Percentiles rank a stretch among this genome's conserved stretches.
Evolutionary conservation across 2,888 invertebrate species (phyloP).

Genomic region (Trissolcus japonicus): DNA sequence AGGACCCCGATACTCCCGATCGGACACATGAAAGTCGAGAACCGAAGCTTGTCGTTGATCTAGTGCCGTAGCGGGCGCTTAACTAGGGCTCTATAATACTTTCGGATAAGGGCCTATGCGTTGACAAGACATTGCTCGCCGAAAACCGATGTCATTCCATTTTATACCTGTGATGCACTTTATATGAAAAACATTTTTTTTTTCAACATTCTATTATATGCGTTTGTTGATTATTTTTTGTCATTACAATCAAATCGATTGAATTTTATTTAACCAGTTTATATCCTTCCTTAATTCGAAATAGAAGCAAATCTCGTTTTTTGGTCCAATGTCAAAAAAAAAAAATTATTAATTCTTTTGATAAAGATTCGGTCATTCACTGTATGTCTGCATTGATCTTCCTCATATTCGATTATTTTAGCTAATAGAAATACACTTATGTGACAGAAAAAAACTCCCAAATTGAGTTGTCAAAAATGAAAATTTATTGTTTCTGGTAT

Average conservation of each 20-base stretch:
- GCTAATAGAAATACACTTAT: too few relatives aligned
- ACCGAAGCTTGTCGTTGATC: conserved; percentile 75
- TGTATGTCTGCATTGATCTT: neutral
- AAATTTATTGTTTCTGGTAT: conserved; percentile 16
- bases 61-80: conserved; percentile 71
- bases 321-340: too few relatives aligned
- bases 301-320: too few relatives aligned
- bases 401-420: too few relatives aligned
- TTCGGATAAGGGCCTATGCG: conserved; percentile 65
- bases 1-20: conserved; percentile 62
- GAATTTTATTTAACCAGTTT: too few relatives aligned
- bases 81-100: conserved; percentile 70
- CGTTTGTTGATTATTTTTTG: conserved; percentile 41
- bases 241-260: conserved; percentile 15
- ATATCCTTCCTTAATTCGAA: too few relatives aligned
- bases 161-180: conserved; percentile 63
- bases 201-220: neutral
- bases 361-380: neutral
- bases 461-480: conserved; percentile 12
- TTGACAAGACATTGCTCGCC: conserved; percentile 60
- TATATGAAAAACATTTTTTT: conserved; percentile 34
- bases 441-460: neutral
- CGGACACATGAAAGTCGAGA: conserved; percentile 72
- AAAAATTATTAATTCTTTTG: too few relatives aligned
- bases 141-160: conserved; percentile 66